Evolutionary conservation across 2,888 invertebrate species (phyloP), one percentile per base, ranked within the genome.

Genomic region (Agonum fuliginosum): DNA sequence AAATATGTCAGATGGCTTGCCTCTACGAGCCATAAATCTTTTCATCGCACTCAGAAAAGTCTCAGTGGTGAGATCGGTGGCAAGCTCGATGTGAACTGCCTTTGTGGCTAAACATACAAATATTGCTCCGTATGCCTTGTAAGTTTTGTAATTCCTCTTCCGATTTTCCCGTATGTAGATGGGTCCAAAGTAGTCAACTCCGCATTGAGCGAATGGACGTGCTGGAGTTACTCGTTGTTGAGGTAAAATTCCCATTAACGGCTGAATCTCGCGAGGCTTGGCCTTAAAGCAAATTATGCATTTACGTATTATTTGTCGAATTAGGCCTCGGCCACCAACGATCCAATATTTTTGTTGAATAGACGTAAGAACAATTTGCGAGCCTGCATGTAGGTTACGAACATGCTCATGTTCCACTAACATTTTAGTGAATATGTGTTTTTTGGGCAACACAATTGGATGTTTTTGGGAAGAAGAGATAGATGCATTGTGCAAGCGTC

Each of bases 201-300:
- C 82, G 4, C 41, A 34, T 43, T 46, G 54, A 0, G 14, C n/a
- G 78, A 83, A 82, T 12, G 79, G 76, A 69, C 80, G 51, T 1
- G 78, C 19, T 3, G 43, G 69, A 5, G 54, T 77, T 19, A 80
- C 54, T 5, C 82, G 51, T 4, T 22, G 24, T 19, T 17, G 41
- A 1, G 84, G 83, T 51, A 84, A 78, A 48, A 81, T 70, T n/a
- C 81, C 83, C 83, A 83, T 84, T 5, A 80, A 4, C 37, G 81
- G 80, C 0, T 74, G 17, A 3, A 72, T 30, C 22, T 30, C 8
- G 17, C 8, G 54, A n/a, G 82, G 79, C 10, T 81, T 80, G 4
- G 48, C 65, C 24, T 73, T 67, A 69, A 78, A 79, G 74, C 81
- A 82, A 6, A 0, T 37, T 2, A 80, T 70, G 46, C 80, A 81